Evolutionary conservation across 1,140 invertebrate genomes (phyloP).

Genomic region (Drosophila leontia): DNA sequence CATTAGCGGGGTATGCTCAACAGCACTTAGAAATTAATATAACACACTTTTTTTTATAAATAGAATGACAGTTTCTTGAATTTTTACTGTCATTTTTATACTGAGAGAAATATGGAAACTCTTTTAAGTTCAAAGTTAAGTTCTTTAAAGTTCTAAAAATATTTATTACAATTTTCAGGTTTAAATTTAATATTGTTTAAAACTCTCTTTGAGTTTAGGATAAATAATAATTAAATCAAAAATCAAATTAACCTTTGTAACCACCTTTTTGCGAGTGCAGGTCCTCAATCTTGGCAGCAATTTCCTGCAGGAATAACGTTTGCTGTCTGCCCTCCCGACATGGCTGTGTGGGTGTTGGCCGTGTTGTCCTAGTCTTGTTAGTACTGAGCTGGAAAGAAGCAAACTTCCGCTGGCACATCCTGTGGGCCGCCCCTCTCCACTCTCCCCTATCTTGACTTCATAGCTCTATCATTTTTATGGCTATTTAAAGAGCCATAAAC

Average conservation of each 20-base stretch:
- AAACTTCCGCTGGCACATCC: constrained; percentile 78
- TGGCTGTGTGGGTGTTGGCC: not conserved
- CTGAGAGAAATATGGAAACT: not conserved
- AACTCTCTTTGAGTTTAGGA: too few species aligned
- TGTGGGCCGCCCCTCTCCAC: constrained; percentile 20
- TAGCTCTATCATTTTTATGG: constrained; percentile 77
- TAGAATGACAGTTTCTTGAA: not conserved
- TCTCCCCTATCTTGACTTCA: constrained; percentile 15
- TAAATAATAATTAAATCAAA: not conserved
- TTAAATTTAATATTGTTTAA: too few species aligned
- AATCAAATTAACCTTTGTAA: not conserved
- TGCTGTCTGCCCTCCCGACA: constrained; percentile 8
- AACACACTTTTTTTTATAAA: not conserved
- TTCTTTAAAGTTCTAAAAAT: too few species aligned
- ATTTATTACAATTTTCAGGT: too few species aligned
- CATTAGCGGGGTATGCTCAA: constrained; percentile 4
- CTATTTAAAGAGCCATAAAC: constrained; percentile 75
- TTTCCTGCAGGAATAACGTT: constrained; percentile 63
- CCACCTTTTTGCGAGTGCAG: constrained; percentile 5
- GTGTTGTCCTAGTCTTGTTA: constrained; percentile 65
- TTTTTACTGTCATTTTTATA: not conserved
- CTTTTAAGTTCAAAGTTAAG: too few species aligned
- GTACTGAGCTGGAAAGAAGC: constrained; percentile 50
- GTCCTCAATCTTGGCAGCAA: constrained; percentile 55
- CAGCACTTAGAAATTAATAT: not conserved